Conservation (phyloP, 2,113 vertebrate genomes). For the Pangasianodon hypophthalmus region DNA sequence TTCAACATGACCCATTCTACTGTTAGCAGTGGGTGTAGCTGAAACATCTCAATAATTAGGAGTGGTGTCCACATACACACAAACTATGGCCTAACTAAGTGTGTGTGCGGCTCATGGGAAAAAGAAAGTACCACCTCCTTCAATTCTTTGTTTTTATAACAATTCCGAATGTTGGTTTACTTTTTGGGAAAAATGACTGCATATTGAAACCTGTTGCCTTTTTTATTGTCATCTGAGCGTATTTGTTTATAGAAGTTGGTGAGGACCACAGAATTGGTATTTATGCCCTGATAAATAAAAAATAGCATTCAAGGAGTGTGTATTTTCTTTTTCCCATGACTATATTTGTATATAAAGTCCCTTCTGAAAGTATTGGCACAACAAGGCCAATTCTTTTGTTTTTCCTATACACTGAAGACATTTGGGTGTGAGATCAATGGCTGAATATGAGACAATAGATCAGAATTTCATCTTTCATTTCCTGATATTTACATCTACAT, state of each 20-base stretch:
- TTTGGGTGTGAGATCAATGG: not conserved
- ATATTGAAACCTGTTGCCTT: not conserved
- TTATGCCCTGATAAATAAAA: no score
- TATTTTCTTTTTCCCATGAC: no score
- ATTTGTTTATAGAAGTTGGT: no score
- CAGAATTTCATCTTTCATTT: not conserved
- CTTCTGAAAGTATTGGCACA: no score
- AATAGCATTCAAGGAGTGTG: no score
- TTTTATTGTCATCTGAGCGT: no score
- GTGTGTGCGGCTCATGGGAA: not conserved
- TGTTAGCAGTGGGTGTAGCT: not conserved
- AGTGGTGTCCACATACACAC: not conserved
- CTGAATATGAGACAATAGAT: not conserved
- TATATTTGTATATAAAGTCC: no score
- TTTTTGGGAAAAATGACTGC: not conserved
- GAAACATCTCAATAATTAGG: not conserved
- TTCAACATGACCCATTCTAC: not conserved
- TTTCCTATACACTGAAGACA: no score
- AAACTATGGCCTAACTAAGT: not conserved
- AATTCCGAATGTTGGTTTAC: not conserved
- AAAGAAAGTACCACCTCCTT: not conserved
- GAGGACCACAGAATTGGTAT: no score
- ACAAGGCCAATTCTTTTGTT: no score
- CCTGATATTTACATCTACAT: not conserved
- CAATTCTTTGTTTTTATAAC: not conserved